Base-by-base conservation (phyloP, 2,797 vertebrate genomes). In the Danio tinwini region DNA sequence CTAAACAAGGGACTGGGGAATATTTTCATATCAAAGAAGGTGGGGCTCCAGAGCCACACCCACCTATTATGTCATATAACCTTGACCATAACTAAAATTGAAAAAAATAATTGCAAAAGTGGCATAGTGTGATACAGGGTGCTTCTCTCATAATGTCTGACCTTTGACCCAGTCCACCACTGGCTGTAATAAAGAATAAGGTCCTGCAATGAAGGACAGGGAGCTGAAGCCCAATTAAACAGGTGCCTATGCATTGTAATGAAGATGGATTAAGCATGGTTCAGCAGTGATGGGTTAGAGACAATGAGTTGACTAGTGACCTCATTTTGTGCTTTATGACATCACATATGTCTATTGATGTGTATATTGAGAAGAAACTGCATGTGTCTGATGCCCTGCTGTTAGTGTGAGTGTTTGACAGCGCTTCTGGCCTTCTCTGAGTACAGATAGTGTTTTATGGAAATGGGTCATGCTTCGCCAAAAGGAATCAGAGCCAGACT, bases 391-490 rank as follows among this genome's bases (percentile, higher is more conserved):
- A 77, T 74, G 42, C 7, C 52, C 62, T 49, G 70, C 69, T 74
- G 81, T 71, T 53, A 73, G 67, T 37, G 0, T 49, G 52, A 49
- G 55, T 13, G 5, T 55, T 39, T 68, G 74, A 82, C 76, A 65
- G 80, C 49, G 80, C 84, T 82, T 52, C 75, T 65, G 80, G 84
- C 74, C 63, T 82, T 85, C 76, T 83, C 69, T 37, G 47, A 71
- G 78, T 70, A 69, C 80, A 59, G 77, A 75, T 63, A 64, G 68
- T 61, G 76, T 81, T 86, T 81, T 80, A 70, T 75, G 70, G 78
- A 86, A 82, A 84, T 84, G 78, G 85, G 82, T 84, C 82, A 84
- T 82, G 47, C 53, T 68, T 81, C 50, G 77, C 82, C 82, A 75
- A 84, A 70, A 84, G 82, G 82, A 64, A 81, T 82, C 77, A 82